Conservation (phyloP, 2,797 vertebrate species). For the Philypnodon macrostomus region DNA sequence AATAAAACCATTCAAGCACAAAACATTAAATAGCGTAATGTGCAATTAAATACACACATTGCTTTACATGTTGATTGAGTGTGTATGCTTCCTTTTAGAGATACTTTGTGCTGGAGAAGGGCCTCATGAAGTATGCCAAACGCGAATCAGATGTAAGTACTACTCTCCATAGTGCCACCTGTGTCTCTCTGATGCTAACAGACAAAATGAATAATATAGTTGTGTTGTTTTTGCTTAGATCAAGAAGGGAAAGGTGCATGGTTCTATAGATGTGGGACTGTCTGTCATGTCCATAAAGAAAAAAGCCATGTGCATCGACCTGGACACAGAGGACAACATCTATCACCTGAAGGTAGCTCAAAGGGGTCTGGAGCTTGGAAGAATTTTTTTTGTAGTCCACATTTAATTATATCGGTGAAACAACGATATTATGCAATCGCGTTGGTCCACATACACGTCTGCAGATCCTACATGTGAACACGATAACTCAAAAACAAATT, state of each 20-base stretch:
- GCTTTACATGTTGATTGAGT: not conserved
- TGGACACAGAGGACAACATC: conserved; percentile 94
- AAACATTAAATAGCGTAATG: no score
- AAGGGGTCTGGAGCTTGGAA: no score
- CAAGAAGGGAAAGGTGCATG: conserved; percentile 90
- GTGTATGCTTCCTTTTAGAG: conserved; percentile 78
- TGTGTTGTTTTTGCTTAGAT: conserved; percentile 67
- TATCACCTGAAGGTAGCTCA: conserved; percentile 90
- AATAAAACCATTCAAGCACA: no score
- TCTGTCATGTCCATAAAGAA: conserved; percentile 98
- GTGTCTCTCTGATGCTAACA: conserved; percentile 1
- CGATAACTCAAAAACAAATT: no score
- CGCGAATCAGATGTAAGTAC: conserved; percentile 85
- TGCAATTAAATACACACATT: no score
- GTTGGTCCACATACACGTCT: no score
- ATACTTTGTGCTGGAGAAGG: conserved; percentile 92
- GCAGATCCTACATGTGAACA: no score
- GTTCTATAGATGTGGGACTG: conserved; percentile 93
- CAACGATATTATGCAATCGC: no score
- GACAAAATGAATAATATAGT: not conserved
- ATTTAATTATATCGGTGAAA: no score
- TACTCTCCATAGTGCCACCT: conserved; percentile 12
- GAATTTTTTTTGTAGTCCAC: no score
- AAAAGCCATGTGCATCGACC: conserved; percentile 90
- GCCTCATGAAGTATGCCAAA: conserved; percentile 95